A percentile compares a stretch with the other conserved stretches of the same genome.
phyloP scores from a whole-genome alignment of 2,888 invertebrate species.

The Thereva nobilitata region DNA sequence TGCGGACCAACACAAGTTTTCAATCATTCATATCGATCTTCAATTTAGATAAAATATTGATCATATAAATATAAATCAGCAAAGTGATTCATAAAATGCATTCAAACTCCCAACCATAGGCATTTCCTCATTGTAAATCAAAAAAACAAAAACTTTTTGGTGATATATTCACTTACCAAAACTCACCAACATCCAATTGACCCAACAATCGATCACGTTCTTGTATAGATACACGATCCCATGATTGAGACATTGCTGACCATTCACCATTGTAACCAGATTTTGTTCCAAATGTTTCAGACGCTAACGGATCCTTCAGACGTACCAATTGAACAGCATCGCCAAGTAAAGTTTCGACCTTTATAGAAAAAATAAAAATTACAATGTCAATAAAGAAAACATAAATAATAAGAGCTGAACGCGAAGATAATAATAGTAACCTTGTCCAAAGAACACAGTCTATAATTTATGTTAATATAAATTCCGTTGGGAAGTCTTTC shows the following conservation, averaged over 20 bases:
- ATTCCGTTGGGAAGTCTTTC: constrained; percentile 71
- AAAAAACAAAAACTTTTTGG: neutral
- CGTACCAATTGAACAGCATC: constrained; percentile 74
- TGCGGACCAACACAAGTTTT: too few species aligned
- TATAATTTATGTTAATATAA: constrained; percentile 79
- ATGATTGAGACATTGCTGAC: constrained; percentile 70
- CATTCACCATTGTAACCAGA: constrained; percentile 73
- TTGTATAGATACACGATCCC: constrained; percentile 75
- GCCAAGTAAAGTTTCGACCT: constrained; percentile 73
- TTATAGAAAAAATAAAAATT: neutral
- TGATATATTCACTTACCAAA: constrained; percentile 62
- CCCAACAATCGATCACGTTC: constrained; percentile 74
- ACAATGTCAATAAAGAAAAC: neutral
- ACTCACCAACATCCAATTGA: constrained; percentile 71
- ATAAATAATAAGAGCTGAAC: neutral
- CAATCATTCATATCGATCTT: too few species aligned
- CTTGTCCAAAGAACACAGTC: constrained; percentile 73
- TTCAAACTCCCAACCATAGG: neutral
- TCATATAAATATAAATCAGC: too few species aligned
- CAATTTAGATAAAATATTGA: too few species aligned
- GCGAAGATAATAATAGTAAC: constrained; percentile 56
- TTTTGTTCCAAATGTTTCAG: constrained; percentile 61
- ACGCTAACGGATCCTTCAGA: constrained; percentile 69
- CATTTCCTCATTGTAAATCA: neutral
- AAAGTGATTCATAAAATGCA: too few species aligned